phyloP scores from a whole-genome alignment of 1,140 invertebrate genomes.

The Drosophila nebulosa region DNA sequence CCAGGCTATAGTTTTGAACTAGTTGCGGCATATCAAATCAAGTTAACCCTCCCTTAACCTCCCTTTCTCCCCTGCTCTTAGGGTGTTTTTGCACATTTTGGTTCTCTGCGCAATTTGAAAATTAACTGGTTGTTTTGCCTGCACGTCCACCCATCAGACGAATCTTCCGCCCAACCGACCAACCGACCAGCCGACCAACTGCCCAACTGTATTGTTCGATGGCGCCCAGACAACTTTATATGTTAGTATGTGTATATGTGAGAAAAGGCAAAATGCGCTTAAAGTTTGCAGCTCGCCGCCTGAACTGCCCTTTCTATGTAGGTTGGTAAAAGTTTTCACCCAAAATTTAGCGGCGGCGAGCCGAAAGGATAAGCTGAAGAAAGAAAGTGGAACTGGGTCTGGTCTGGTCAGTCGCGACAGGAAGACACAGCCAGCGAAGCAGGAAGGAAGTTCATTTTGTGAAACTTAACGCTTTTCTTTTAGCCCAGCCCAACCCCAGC shows the following conservation, averaged over 20 bases:
- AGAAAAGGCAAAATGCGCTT: not conserved
- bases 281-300: not conserved
- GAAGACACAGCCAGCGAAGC: not conserved
- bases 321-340: not conserved
- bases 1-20: constrained; percentile 49
- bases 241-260: not conserved
- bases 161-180: not conserved
- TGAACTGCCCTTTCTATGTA: not conserved
- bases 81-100: not conserved
- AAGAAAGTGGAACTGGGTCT: not conserved
- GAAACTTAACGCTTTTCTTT: constrained; percentile 1
- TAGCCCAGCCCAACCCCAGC: not conserved
- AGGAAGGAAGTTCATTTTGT: constrained; percentile 1
- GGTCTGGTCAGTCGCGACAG: not conserved
- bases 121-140: not conserved
- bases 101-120: not conserved
- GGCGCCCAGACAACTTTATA: not conserved
- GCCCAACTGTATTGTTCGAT: not conserved
- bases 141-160: not conserved
- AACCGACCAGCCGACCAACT: not conserved
- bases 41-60: constrained; percentile 13
- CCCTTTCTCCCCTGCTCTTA: not conserved
- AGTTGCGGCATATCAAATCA: constrained; percentile 47
- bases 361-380: not conserved
- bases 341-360: not conserved